Evolutionary conservation across 1,140 invertebrate genomes (phyloP).

Genomic region (Euura saliciscinereae): DNA sequence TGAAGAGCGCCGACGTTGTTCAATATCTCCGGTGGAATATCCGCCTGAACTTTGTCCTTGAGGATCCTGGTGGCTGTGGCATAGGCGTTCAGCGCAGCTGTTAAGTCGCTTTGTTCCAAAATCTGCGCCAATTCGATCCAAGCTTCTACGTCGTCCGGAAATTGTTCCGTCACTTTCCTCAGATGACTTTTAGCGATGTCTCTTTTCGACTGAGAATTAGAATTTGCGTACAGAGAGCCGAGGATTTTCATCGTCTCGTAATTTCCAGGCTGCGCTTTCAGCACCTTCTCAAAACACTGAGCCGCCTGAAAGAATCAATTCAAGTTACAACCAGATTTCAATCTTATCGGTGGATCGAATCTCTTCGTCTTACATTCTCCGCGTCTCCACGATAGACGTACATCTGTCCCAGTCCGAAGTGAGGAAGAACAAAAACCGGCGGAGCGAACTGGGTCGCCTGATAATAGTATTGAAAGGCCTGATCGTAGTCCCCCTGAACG

Average conservation of each 20-base stretch:
- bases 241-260: conserved; percentile 99
- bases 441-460: conserved; percentile 98
- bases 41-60: conserved; percentile 90
- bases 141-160: conserved; percentile 97
- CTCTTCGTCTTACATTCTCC: conserved; percentile 81
- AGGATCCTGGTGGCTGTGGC: conserved; percentile 92
- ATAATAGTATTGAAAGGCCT: conserved; percentile 99
- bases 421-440: conserved; percentile 92
- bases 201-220: conserved; percentile 85
- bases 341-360: conserved; percentile 6
- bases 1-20: conserved; percentile 97
- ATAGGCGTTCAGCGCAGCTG: conserved; percentile 87
- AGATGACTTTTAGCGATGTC: conserved; percentile 91
- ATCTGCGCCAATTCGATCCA: conserved; percentile 99
- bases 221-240: conserved; percentile 95
- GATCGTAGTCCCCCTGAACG: conserved; percentile 91
- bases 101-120: conserved; percentile 92
- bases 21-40: conserved; percentile 96
- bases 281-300: conserved; percentile 97
- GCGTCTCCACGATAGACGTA: conserved; percentile 97
- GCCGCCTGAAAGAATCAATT: conserved; percentile 76
- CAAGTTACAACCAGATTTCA: conserved; percentile 9
- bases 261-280: conserved; percentile 96
- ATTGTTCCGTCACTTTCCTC: conserved; percentile 95
- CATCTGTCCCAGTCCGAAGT: conserved; percentile 99